A percentile compares a stretch with the other conserved stretches of the same genome.
Evolutionary conservation across 2,888 invertebrate genomes (phyloP).

Genomic region (Matsumyia berberina): DNA sequence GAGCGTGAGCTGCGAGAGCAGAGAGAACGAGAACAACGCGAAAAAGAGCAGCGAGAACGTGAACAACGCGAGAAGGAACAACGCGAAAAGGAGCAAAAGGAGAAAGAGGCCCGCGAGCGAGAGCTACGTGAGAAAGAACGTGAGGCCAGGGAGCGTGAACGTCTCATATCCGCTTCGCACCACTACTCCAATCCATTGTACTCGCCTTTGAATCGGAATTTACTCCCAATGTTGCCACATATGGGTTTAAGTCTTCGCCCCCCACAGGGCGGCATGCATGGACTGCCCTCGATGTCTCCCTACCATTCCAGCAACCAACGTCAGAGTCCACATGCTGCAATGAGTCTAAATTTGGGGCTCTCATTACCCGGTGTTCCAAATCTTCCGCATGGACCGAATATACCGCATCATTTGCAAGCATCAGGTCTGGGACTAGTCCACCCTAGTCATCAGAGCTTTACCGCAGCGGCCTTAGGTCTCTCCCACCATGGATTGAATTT

Average conservation of each 20-base stretch:
- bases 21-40: conserved; percentile 82
- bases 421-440: conserved; percentile 81
- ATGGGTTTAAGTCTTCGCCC: conserved; percentile 82
- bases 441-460: conserved; percentile 82
- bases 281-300: conserved; percentile 82
- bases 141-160: conserved; percentile 83
- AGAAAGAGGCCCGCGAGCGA: conserved; percentile 82
- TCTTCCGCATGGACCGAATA: conserved; percentile 81
- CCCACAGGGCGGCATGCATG: conserved; percentile 81
- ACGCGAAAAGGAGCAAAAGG: conserved; percentile 83
- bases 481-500: conserved; percentile 82
- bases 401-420: conserved; percentile 82
- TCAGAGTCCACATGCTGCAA: conserved; percentile 82
- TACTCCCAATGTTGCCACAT: conserved; percentile 83
- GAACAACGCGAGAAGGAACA: conserved; percentile 84
- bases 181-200: conserved; percentile 83
- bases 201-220: conserved; percentile 81
- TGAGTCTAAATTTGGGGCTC: conserved; percentile 82
- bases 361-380: conserved; percentile 80
- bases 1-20: conserved; percentile 82
- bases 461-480: conserved; percentile 81
- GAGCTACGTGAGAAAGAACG: conserved; percentile 85
- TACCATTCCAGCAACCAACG: conserved; percentile 83
- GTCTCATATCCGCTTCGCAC: conserved; percentile 82
- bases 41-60: conserved; percentile 81